Evolutionary conservation across 2,797 vertebrate species (phyloP).

Genomic region (Taenioides sp.): DNA sequence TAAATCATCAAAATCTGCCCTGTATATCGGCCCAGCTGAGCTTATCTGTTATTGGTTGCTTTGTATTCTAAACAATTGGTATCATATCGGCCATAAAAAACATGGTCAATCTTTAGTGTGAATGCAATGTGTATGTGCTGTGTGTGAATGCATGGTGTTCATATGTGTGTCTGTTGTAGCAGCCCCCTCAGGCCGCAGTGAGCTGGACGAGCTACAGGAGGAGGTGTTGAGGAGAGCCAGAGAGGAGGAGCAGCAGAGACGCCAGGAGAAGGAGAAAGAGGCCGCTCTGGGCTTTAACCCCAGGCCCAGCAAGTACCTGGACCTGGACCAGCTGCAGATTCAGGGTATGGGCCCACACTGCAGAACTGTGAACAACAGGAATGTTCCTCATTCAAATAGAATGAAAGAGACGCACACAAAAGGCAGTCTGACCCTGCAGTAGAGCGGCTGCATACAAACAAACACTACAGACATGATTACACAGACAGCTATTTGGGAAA

Average conservation of each 20-base stretch:
- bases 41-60: too few relatives aligned
- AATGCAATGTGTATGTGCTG: not conserved
- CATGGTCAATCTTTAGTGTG: too few relatives aligned
- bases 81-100: too few relatives aligned
- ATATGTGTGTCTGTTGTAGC: conserved; percentile 23
- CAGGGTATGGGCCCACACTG: conserved; percentile 77
- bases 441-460: not conserved
- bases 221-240: conserved; percentile 86
- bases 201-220: conserved; percentile 93
- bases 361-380: conserved; percentile 36
- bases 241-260: conserved; percentile 87
- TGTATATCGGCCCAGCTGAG: too few relatives aligned
- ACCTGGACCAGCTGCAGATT: conserved; percentile 95
- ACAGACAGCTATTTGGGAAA: not conserved
- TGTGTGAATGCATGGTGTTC: not conserved
- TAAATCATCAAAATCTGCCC: too few relatives aligned
- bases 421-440: conserved; percentile 20
- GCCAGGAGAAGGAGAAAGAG: conserved; percentile 88
- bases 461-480: not conserved
- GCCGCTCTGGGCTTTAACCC: conserved; percentile 93
- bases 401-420: conserved; percentile 40
- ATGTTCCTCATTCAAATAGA: conserved; percentile 50
- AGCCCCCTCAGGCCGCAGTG: conserved; percentile 81
- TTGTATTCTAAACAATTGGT: too few relatives aligned
- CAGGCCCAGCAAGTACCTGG: conserved; percentile 92